phyloP scores from a whole-genome alignment of 2,797 vertebrate genomes.

The Labeo calbasu region DNA sequence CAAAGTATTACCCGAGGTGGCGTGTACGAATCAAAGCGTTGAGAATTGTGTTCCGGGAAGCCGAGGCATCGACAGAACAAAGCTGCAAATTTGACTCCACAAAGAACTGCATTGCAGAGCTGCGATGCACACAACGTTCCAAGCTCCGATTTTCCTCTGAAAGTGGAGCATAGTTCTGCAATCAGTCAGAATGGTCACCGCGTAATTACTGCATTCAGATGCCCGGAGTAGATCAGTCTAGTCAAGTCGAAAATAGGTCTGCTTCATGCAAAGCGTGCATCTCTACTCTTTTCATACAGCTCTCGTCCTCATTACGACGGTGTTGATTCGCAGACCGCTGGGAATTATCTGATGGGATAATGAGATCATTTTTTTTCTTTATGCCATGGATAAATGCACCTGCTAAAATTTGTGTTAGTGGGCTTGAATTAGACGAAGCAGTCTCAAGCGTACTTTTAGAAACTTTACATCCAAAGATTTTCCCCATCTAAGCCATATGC shows the following conservation, averaged over 20 bases:
- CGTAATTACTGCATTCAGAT: constrained; percentile 61
- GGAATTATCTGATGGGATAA: constrained; percentile 1
- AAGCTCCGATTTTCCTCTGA: constrained; percentile 51
- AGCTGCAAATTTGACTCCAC: constrained; percentile 24
- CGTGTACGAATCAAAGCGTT: constrained; percentile 35
- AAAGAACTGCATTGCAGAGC: constrained; percentile 27
- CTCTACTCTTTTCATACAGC: constrained; percentile 1
- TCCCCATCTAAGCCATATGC: neutral
- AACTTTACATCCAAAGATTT: neutral
- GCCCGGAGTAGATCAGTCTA: constrained; percentile 46
- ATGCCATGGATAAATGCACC: neutral
- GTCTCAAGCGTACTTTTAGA: neutral
- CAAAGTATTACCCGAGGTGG: constrained; percentile 35
- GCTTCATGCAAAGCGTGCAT: constrained; percentile 27
- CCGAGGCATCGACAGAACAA: constrained; percentile 15
- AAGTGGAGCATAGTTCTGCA: constrained; percentile 52
- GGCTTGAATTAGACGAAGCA: neutral
- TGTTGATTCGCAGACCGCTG: constrained; percentile 11
- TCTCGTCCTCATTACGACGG: constrained; percentile 42
- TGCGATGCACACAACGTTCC: neutral
- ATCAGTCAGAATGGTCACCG: constrained; percentile 60
- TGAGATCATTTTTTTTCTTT: neutral
- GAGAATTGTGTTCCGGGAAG: constrained; percentile 40
- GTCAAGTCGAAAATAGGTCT: constrained; percentile 42
- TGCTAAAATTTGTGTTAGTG: neutral